Conservation (phyloP, 2,113 vertebrate species). For the Centrocercus urophasianus region DNA sequence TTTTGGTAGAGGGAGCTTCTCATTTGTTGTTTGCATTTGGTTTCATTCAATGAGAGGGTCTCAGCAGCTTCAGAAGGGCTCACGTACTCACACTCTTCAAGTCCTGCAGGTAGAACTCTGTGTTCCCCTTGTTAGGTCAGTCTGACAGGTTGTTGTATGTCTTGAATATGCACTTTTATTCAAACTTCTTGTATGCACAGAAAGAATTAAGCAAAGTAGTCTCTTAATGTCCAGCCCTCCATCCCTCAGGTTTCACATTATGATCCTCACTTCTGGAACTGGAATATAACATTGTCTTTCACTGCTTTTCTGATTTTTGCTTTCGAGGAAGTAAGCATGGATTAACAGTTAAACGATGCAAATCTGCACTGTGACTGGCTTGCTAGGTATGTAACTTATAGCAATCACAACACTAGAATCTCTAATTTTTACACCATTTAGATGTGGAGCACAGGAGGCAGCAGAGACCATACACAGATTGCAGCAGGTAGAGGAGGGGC, state of each 20-base stretch:
- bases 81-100: not conserved
- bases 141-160: not conserved
- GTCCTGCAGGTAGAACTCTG: not conserved
- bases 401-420: not conserved
- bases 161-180: not conserved
- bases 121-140: not conserved
- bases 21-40: not conserved
- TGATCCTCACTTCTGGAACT: not conserved
- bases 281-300: not conserved
- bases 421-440: not conserved
- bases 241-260: not conserved
- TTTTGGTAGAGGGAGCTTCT: not conserved
- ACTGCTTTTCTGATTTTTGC: not conserved
- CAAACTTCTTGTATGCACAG: not conserved
- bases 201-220: not conserved
- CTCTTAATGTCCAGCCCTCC: not conserved
- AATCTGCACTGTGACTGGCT: not conserved
- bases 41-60: not conserved
- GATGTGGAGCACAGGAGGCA: not conserved
- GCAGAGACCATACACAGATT: not conserved
- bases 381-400: not conserved
- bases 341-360: not conserved
- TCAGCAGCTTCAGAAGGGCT: not conserved
- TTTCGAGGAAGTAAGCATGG: not conserved
- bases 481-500: fast-evolving